These are phyloP conservation scores for Scaptomyza pallida DNA, from an alignment of 1,140 invertebrate species.

Conservation along the genomic window DNA sequence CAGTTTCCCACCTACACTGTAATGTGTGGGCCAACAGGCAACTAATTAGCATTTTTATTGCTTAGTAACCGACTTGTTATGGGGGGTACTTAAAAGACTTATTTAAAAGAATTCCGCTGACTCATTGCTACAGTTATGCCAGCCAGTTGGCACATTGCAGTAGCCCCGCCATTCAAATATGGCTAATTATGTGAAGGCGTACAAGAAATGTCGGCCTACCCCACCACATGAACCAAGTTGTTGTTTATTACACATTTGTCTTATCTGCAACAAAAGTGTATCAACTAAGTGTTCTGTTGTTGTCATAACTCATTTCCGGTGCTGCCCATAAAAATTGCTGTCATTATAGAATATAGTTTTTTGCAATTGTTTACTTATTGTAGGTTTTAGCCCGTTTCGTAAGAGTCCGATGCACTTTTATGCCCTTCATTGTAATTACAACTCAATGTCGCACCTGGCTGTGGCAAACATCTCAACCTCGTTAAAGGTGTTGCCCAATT, in stretches of 20 bases:
- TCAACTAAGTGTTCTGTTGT: not conserved
- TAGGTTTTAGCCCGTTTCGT: conserved; percentile 18
- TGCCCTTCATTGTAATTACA: conserved; percentile 36
- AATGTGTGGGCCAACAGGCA: not conserved
- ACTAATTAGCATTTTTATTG: conserved; percentile 6
- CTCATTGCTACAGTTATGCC: not conserved
- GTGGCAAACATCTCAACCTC: not conserved
- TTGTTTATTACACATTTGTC: conserved; percentile 34
- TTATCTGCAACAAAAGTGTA: conserved; percentile 27
- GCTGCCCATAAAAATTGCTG: conserved; percentile 23
- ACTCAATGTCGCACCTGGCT: conserved; percentile 31
- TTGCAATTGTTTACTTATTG: conserved; percentile 51
- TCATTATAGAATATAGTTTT: conserved; percentile 10
- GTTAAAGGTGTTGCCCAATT: conserved; percentile 43
- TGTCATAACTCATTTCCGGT: conserved; percentile 43
- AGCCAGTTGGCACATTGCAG: conserved; percentile 15
- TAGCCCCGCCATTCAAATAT: conserved; percentile 24
- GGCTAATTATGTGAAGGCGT: conserved; percentile 18
- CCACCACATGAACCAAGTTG: conserved; percentile 25
- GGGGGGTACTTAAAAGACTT: not conserved
- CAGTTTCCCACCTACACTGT: not conserved
- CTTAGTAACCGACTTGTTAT: not conserved
- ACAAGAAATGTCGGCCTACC: conserved; percentile 30
- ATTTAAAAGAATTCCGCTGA: not conserved
- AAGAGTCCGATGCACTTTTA: too few relatives aligned